Conservation (phyloP, 2,888 invertebrate genomes). For the Aproaerema taeniolella region DNA sequence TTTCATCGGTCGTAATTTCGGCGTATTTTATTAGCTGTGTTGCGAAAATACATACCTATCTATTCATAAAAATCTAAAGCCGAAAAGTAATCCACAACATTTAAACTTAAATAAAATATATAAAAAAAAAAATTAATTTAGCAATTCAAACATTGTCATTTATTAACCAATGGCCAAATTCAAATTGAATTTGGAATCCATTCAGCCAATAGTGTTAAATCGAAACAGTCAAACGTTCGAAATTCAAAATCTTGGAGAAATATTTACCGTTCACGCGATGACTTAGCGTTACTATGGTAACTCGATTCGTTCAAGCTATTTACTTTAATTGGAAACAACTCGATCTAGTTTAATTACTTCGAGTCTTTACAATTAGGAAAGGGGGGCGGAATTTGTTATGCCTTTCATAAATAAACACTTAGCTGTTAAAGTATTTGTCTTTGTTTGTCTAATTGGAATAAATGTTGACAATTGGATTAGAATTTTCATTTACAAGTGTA, state of each 20-base stretch:
- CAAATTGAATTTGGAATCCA: slow-evolving; percentile 10
- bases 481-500: not conserved
- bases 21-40: too few species aligned
- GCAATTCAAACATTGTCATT: slow-evolving; percentile 1
- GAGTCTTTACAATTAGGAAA: slow-evolving; percentile 2
- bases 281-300: slow-evolving; percentile 8
- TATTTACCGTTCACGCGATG: slow-evolving; percentile 13
- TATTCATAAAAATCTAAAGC: too few species aligned
- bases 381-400: not conserved
- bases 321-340: slow-evolving; percentile 9
- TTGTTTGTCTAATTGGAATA: not conserved
- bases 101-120: too few species aligned
- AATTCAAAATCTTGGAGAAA: slow-evolving; percentile 10
- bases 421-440: not conserved
- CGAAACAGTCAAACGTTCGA: not conserved
- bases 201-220: slow-evolving; percentile 9
- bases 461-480: not conserved
- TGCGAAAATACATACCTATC: too few species aligned
- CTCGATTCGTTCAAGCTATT: slow-evolving; percentile 13
- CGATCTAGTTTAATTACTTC: slow-evolving; percentile 9
- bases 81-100: too few species aligned
- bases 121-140: too few species aligned
- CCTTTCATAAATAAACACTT: not conserved
- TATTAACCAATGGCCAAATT: slow-evolving; percentile 1
- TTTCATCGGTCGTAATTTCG: too few species aligned